Conservation (phyloP, 2,797 vertebrate genomes). For the Lepilemur septentrionalis region DNA sequence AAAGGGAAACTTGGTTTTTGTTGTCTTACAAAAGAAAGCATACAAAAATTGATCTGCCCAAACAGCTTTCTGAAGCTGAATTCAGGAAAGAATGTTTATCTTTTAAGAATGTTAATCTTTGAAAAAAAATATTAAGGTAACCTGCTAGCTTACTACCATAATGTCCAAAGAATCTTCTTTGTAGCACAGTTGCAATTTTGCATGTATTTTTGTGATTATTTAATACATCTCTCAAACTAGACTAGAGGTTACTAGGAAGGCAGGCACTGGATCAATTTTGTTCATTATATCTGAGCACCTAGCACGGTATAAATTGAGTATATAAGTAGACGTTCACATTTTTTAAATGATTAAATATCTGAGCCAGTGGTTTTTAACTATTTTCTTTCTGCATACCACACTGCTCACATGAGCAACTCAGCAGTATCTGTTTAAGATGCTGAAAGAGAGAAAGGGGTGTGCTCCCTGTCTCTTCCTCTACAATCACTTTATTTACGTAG, state of each 20-base stretch:
- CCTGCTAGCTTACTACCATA: background rate
- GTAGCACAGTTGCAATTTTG: background rate
- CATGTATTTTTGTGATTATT: background rate
- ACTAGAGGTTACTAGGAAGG: background rate
- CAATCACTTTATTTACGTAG: background rate
- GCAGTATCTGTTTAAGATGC: background rate
- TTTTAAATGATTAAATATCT: conserved; percentile 6
- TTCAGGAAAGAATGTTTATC: background rate
- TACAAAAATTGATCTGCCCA: background rate
- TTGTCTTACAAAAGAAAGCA: conserved; percentile 14
- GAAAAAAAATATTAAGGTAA: background rate
- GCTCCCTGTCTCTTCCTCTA: background rate
- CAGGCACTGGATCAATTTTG: background rate
- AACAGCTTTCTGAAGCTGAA: background rate
- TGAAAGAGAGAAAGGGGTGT: background rate
- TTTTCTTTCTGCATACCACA: background rate
- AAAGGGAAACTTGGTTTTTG: conserved; percentile 3
- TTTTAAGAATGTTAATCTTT: background rate
- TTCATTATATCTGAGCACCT: background rate
- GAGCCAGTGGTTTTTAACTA: background rate
- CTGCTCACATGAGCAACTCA: background rate
- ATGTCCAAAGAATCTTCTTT: background rate
- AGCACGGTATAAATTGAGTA: background rate
- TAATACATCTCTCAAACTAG: background rate
- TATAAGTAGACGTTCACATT: background rate